Evolutionary conservation across 2,888 invertebrate species (phyloP), one percentile per base, ranked within the genome.

Genomic region (Neoascia interrupta): DNA sequence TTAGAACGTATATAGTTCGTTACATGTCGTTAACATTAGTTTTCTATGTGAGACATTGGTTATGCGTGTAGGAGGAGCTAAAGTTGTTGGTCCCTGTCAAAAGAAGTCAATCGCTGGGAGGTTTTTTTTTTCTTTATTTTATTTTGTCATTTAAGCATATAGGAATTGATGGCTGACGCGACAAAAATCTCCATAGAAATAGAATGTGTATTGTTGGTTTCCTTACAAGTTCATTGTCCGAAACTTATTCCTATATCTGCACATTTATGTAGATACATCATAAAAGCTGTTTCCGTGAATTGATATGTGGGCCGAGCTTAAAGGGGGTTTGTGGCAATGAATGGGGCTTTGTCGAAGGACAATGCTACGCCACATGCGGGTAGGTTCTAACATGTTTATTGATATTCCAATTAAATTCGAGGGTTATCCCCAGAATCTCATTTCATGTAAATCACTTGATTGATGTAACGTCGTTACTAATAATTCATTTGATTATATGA

Each of bases 341-440:
- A 13, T 11, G 18, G 5, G 3, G 11, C 18, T 28, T 19, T 43
- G 56, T 31, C 5, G 5, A 19, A 6, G 36, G 13, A 51, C 21
- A 49, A 49, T n/a, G 16, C 15, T 23, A 3, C n/a, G 5, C 26
- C 11, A 16, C 16, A 18, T 54, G 49, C 21, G 47, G 11, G 34
- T 26, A 60, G n/a, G n/a, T n/a, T n/a, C n/a, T 47, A 36, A 11
- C 11, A 23, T 36, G 23, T 47, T 47, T 47, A 54, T 45, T 60
- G 45, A 47, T 47, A 60, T 23, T 47, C 15, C 23, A 34, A 47
- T 47, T 47, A 41, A 47, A 37, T 47, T 60, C 10, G 47, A 11
- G 54, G 37, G 39, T 11, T 39, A 26, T 39, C 39, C n/a, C 23
- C 37, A n/a, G 26, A 45, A 34, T 58, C 23, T 45, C 43, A 21